Conservation (phyloP, 2,113 vertebrate species). For the Mesocricetus auratus region DNA sequence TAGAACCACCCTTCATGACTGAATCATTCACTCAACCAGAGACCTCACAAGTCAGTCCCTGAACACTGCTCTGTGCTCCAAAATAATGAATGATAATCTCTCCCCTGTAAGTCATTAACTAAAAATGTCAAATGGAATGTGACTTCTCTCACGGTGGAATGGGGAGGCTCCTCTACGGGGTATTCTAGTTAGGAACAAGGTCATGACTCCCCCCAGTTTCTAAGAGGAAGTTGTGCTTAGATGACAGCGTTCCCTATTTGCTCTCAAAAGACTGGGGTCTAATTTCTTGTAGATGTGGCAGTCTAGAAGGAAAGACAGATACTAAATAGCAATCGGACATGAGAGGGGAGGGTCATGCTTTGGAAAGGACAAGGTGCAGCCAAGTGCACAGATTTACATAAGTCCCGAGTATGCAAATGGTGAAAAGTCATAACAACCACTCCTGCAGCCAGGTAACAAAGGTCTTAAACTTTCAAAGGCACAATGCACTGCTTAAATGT, state of each 20-base stretch:
- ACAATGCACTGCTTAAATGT: not conserved
- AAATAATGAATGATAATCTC: not conserved
- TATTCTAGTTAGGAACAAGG: not conserved
- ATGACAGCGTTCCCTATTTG: not conserved
- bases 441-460: not conserved
- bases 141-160: not conserved
- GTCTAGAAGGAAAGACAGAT: not conserved
- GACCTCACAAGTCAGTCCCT: not conserved
- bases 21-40: slow-evolving; percentile 14
- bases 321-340: not conserved
- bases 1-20: not conserved
- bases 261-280: not conserved
- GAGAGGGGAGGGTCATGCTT: not conserved
- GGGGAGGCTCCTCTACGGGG: not conserved
- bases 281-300: not conserved
- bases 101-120: not conserved
- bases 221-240: not conserved
- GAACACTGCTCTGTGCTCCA: not conserved
- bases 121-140: slow-evolving; percentile 11
- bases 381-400: not conserved
- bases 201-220: not conserved
- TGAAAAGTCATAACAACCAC: not conserved
- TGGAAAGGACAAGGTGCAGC: not conserved
- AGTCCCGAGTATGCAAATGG: not conserved
- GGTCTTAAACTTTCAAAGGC: not conserved